Base-by-base conservation (phyloP, 2,113 vertebrate species). In the Platichthys flesus region DNA sequence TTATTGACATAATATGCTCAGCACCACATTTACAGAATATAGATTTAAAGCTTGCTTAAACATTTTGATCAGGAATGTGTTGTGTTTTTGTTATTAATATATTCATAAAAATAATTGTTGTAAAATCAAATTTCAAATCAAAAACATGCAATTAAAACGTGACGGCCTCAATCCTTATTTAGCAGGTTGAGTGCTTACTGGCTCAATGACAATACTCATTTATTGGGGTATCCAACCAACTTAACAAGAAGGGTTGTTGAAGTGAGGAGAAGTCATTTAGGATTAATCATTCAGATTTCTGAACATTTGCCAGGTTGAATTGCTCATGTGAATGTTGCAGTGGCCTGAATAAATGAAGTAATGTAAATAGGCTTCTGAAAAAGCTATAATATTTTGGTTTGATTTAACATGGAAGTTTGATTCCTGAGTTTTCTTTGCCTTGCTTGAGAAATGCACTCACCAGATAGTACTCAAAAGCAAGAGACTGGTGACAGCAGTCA, bases 381-480 rank as follows among this genome's bases (percentile, higher is more conserved):
- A 3, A 24, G 74, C 3, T 74, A 31, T 20, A 40, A 60, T 31
- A 8, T 74, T 54, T 55, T 57, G 61, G 9, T 57, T 67, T 52
- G 47, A 18, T 51, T 18, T 8, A 51, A 51, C 15, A 20, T 51
- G 14, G 18, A 51, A 18, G 14, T 51, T 51, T 18, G 15, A 16
- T 18, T 16, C 13, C 42, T 45, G 42, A 37, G 51, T n/a, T n/a
- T 51, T 5, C 5, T 21, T 54, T 54, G n/a, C 13, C 21, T 56
- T 24, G n/a, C 31, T 37, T 35, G 58, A 35, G 18, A 31, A 60
- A n/a, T 18, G 31, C 28, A 61, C 15, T 71, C 28, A 63, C 10
- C 24, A 61, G 20, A 31, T 71, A 67, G 66, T 56, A 31, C 45
- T 49, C 9, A 13, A 71, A 77, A 71, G 3, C 9, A 64, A 68